Evolutionary conservation across 2,888 invertebrate species (phyloP).

Genomic region (Patella pellucida): DNA sequence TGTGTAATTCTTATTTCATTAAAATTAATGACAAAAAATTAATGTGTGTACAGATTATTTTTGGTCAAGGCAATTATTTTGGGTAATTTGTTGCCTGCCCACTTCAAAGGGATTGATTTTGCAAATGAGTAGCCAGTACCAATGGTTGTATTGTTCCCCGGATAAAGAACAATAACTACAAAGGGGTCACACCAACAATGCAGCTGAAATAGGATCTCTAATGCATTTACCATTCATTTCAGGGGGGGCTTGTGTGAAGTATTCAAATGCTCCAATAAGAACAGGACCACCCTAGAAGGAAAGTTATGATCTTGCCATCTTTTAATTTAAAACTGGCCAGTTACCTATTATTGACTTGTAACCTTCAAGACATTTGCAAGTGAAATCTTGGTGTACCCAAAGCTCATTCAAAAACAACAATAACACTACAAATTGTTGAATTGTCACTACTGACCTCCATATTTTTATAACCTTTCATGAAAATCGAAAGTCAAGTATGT

Average conservation of each 20-base stretch:
- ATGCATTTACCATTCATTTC: slow-evolving; percentile 3
- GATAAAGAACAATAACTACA: not conserved
- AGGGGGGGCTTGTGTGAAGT: not conserved
- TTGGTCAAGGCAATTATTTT: not conserved
- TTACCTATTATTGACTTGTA: not conserved
- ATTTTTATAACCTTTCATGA: too few species aligned
- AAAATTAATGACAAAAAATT: not conserved
- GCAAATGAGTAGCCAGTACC: not conserved
- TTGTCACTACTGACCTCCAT: too few species aligned
- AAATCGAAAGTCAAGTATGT: too few species aligned
- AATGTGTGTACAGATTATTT: not conserved
- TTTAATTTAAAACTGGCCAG: too few species aligned
- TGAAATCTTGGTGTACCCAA: too few species aligned
- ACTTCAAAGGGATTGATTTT: not conserved
- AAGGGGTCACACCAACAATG: not conserved
- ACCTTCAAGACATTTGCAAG: not conserved
- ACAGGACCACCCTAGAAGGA: not conserved
- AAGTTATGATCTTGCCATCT: too few species aligned
- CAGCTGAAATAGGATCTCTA: not conserved
- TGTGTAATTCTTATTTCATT: not conserved
- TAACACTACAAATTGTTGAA: too few species aligned
- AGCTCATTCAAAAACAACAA: too few species aligned
- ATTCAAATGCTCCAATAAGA: not conserved
- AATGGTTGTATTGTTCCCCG: not conserved
- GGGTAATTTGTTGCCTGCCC: not conserved